Evolutionary conservation across 2,797 vertebrate species (phyloP).

Genomic region (Mormyrus hasselquistii): DNA sequence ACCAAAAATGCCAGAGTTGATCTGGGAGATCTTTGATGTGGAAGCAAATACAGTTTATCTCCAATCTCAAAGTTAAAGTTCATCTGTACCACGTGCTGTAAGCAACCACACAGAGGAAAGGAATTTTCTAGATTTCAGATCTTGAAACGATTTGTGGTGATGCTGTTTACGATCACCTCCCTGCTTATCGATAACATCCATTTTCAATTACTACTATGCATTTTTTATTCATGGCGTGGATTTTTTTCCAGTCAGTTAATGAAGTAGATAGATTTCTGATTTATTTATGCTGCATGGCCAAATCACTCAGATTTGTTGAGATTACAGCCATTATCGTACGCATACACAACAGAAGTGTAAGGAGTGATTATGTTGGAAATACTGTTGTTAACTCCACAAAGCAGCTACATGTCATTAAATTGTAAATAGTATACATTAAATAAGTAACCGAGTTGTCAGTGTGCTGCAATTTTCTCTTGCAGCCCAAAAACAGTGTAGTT

Average conservation of each 20-base stretch:
- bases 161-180: neutral
- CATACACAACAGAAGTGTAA: neutral
- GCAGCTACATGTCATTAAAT: neutral
- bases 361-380: neutral
- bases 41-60: slow-evolving; percentile 12
- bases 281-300: neutral
- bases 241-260: neutral
- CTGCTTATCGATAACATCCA: neutral
- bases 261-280: neutral
- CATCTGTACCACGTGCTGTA: neutral
- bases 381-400: neutral
- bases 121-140: neutral
- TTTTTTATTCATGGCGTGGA: neutral
- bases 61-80: neutral
- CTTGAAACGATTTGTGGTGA: neutral
- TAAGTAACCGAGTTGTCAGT: neutral
- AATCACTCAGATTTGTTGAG: neutral
- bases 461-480: neutral
- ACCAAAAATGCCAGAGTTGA: neutral
- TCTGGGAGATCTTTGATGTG: slow-evolving; percentile 7
- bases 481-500: neutral
- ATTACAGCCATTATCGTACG: neutral
- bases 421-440: neutral
- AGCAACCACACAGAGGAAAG: neutral
- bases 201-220: neutral